A percentile compares a stretch with the other conserved stretches of the same genome.
These are phyloP conservation scores for Drosophila algonquin DNA, from an alignment of 2,888 invertebrate genomes.

Conservation along the genomic window DNA sequence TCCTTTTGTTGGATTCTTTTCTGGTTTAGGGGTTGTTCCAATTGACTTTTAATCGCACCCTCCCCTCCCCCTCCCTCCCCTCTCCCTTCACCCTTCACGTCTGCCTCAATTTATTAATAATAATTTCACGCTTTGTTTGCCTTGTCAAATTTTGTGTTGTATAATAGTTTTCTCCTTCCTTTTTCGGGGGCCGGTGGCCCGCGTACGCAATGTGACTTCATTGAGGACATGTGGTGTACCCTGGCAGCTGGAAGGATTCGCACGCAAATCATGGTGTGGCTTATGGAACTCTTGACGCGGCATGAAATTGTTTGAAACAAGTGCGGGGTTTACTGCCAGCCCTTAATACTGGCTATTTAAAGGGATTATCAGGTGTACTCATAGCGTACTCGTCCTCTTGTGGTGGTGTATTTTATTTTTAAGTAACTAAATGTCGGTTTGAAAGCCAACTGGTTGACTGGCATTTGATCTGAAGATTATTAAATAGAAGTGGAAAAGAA, in stretches of 20 bases:
- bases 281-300: background rate
- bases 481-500: too few species aligned
- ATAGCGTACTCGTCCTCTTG: background rate
- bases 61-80: conserved; percentile 12
- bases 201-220: conserved; percentile 53
- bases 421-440: conserved; percentile 2
- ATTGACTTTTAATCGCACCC: conserved; percentile 58
- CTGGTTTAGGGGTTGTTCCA: conserved; percentile 58
- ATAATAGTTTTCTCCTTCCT: conserved; percentile 48
- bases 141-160: conserved; percentile 61
- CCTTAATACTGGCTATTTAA: conserved; percentile 6
- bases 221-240: conserved; percentile 47
- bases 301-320: conserved; percentile 35
- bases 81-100: conserved; percentile 3
- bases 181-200: conserved; percentile 6
- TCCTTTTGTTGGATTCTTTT: conserved; percentile 43
- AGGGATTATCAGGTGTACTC: conserved; percentile 68
- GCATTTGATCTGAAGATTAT: too few species aligned
- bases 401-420: conserved; percentile 32
- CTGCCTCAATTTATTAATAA: conserved; percentile 70
- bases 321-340: conserved; percentile 41
- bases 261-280: conserved; percentile 55
- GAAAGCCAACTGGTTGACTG: background rate
- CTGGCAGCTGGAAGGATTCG: conserved; percentile 58
- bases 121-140: conserved; percentile 79